Evolutionary conservation across 2,113 vertebrate species (phyloP).

Genomic region (Sinocyclocheilus anophthalmus): DNA sequence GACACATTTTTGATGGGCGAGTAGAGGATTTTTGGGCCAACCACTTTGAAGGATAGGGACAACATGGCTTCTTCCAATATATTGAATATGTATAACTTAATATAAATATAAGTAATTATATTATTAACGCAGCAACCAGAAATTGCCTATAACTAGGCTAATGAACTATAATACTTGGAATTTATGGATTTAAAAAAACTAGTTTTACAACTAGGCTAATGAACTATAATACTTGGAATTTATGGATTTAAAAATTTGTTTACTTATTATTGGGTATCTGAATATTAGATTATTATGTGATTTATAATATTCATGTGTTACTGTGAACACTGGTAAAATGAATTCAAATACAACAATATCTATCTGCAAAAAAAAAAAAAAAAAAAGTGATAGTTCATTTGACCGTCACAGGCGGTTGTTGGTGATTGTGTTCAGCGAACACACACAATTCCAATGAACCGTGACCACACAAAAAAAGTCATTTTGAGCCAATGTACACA

Average conservation of each 20-base stretch:
- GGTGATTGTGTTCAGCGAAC: conserved; percentile 47
- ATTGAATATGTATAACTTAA: neutral
- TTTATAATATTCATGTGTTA: neutral
- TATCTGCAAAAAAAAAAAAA: too few relatives aligned
- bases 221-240: neutral
- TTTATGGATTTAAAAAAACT: neutral
- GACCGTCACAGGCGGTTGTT: conserved; percentile 15
- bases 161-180: neutral
- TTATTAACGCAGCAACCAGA: neutral
- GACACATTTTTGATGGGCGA: neutral
- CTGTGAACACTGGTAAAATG: neutral
- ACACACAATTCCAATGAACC: conserved; percentile 56
- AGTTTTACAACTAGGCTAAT: too few relatives aligned
- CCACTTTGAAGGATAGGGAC: neutral
- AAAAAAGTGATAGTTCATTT: neutral
- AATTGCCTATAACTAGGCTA: neutral
- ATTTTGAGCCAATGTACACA: conserved; percentile 49
- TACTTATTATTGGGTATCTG: neutral
- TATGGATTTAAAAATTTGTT: neutral
- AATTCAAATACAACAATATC: neutral
- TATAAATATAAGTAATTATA: too few relatives aligned
- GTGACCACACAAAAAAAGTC: conserved; percentile 59
- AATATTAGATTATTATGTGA: neutral
- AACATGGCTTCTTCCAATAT: neutral
- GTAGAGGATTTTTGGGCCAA: neutral